phyloP scores from a whole-genome alignment of 2,888 invertebrate genomes.

The Aleiodes alternator region DNA sequence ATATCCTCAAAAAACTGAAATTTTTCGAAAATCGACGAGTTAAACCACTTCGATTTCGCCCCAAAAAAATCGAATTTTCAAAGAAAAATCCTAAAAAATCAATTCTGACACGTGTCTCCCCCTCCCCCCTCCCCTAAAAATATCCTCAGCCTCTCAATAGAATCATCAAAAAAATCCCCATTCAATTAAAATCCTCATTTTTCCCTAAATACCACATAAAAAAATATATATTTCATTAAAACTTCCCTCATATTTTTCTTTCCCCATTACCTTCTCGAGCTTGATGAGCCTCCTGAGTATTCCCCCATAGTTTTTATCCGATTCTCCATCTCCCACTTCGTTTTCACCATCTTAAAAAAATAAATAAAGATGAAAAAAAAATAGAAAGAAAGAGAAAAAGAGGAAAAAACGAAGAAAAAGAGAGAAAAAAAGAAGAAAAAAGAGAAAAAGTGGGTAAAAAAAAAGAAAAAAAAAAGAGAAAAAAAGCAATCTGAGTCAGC shows the following conservation, averaged over 20 bases:
- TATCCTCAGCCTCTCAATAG: no score
- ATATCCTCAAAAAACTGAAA: no score
- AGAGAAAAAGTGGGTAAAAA: background rate
- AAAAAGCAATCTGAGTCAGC: constrained; percentile 16
- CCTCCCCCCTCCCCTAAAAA: no score
- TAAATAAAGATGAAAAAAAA: constrained; percentile 9
- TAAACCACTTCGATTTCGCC: no score
- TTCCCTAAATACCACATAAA: no score
- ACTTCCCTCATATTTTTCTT: no score
- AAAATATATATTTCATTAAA: no score
- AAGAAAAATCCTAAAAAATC: no score
- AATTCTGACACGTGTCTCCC: no score
- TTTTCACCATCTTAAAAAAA: constrained; percentile 68
- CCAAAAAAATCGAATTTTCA: no score
- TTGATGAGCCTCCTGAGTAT: constrained; percentile 70
- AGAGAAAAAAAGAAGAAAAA: background rate
- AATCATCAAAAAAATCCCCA: background rate
- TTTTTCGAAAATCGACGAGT: no score
- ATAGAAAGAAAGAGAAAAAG: background rate
- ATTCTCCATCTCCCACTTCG: constrained; percentile 67
- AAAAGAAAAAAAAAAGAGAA: background rate
- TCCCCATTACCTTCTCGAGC: constrained; percentile 67
- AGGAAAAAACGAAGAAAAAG: constrained; percentile 23
- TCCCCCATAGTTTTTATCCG: constrained; percentile 67
- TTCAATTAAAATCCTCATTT: background rate